Base-by-base conservation (phyloP, 64 coral and sea anemone genomes). In the Porites australiensis region DNA sequence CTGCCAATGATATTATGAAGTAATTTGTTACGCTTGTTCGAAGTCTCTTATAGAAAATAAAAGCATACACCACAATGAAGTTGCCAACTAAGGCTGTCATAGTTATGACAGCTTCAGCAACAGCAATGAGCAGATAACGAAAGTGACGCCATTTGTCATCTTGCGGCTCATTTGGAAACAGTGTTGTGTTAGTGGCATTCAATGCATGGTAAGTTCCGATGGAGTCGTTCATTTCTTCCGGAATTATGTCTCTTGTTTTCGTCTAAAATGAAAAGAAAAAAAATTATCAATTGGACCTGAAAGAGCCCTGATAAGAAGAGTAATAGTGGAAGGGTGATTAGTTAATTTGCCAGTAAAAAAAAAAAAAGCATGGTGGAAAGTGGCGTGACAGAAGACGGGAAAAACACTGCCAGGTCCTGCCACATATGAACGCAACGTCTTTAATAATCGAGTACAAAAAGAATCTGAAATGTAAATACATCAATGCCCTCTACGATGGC, bases 1-100 rank as follows among this genome's bases (percentile, higher is more conserved):
- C 48, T 7, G 95, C 95, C 20, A 96, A 71, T 50, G 91, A 93
- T 1, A 92, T 82, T 2, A 96, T 83, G 63, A 92, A 96, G 82
- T 96, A 96, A 13, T 96, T 96, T 13, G 95, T 96, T 19, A 93
- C 95, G 61, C 77, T 96, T 3, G 76, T 59, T 23, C 95, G 59
- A 0, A 96, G 80, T 21, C 88, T 74, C 4, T 68, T 92, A 70
- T 93, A 89, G 11, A 66, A 79, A 15, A 89, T 90, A 75, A 96
- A 96, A 3, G 95, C 91, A 9, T 96, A 96, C 46, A 96, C 65
- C 3, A 96, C 95, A 44, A 93, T 12, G 13, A 89, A 50, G 61
- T 96, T 96, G 23, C 95, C 95, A 13, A 90, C 6, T 10, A 93
- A 66, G 19, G 87, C 95, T 8, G 83, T 87, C 3, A 96, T 23